Conservation (phyloP, 2,888 invertebrate species). For the Autographa gamma region DNA sequence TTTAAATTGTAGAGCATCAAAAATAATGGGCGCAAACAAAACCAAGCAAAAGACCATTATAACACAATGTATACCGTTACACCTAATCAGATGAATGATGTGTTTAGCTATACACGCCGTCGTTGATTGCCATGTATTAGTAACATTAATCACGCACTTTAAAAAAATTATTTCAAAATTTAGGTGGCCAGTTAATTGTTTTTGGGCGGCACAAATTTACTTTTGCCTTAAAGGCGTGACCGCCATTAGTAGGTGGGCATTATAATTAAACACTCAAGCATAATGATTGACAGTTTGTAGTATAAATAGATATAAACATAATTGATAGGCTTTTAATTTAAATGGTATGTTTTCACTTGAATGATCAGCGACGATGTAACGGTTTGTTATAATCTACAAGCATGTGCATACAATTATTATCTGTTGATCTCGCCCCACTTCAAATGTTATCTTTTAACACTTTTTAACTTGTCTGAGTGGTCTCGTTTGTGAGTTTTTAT, state of each 20-base stretch:
- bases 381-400: conserved; percentile 62
- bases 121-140: conserved; percentile 69
- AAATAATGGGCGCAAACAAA: conserved; percentile 76
- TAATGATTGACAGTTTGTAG: conserved; percentile 70
- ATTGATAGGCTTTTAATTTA: conserved; percentile 75
- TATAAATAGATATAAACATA: conserved; percentile 70
- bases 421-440: conserved; percentile 68
- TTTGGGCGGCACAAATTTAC: conserved; percentile 62
- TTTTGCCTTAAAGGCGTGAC: conserved; percentile 69
- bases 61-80: conserved; percentile 72
- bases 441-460: conserved; percentile 66
- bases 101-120: conserved; percentile 63
- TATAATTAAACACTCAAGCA: conserved; percentile 65
- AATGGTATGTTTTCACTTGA: conserved; percentile 71
- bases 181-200: conserved; percentile 66
- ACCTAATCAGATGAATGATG: conserved; percentile 68
- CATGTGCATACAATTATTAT: conserved; percentile 63
- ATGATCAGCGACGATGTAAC: conserved; percentile 67
- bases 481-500: conserved; percentile 61
- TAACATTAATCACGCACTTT: conserved; percentile 69
- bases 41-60: conserved; percentile 72
- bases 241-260: conserved; percentile 59
- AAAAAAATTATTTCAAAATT: conserved; percentile 55
- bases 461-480: conserved; percentile 64
- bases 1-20: conserved; percentile 77